phyloP scores from a whole-genome alignment of 2,113 vertebrate genomes.

The Rhinogobius similis region DNA sequence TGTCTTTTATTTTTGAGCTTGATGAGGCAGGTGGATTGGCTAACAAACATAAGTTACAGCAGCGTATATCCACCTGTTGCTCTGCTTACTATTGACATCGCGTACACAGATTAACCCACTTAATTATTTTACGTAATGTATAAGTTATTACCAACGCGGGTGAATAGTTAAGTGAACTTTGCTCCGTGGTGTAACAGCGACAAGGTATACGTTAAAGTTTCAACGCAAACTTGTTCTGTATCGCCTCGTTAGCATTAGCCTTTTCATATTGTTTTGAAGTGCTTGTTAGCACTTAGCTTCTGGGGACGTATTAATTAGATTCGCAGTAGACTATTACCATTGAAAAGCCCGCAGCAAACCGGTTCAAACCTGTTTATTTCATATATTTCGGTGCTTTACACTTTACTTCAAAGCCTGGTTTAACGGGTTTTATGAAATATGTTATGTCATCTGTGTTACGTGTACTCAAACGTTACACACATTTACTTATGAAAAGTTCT shows the following conservation, averaged over 20 bases:
- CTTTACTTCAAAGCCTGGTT: not conserved
- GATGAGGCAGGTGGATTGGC: constrained; percentile 7
- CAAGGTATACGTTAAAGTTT: not conserved
- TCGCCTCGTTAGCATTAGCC: not conserved
- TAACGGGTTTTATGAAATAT: not conserved
- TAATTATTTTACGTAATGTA: not conserved
- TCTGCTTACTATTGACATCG: constrained; percentile 20
- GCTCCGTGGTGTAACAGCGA: not conserved
- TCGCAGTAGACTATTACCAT: not conserved
- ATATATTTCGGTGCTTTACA: not conserved
- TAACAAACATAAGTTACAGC: constrained; percentile 34
- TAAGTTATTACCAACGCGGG: not conserved
- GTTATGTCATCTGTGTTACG: not conserved
- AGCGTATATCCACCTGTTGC: constrained; percentile 60
- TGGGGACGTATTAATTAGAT: not conserved
- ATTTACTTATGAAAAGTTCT: too few relatives aligned
- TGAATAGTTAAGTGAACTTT: not conserved
- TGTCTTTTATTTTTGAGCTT: not conserved
- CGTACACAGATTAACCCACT: constrained; percentile 39
- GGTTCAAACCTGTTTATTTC: not conserved
- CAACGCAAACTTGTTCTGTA: constrained; percentile 3
- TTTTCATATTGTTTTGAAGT: not conserved
- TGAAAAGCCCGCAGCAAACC: not conserved
- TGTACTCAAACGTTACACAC: not conserved
- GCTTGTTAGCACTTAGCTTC: not conserved